phyloP scores from a whole-genome alignment of 2,797 vertebrate genomes.

The Coregonus sp. region DNA sequence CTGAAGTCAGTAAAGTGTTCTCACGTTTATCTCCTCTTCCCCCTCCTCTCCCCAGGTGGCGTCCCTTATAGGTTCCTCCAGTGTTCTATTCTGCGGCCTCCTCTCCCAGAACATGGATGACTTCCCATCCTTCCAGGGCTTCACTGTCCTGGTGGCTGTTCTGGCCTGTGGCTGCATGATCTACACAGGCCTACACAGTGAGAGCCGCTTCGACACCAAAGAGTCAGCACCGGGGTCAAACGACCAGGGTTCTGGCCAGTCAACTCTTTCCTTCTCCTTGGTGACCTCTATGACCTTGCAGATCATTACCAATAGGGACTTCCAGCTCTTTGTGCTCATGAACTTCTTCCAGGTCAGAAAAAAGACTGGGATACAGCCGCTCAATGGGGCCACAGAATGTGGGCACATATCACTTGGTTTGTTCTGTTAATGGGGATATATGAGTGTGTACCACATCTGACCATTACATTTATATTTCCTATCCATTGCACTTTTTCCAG shows the following conservation, averaged over 20 bases:
- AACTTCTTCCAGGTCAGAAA: slow-evolving; percentile 87
- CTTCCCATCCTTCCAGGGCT: slow-evolving; percentile 79
- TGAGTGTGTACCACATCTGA: neutral
- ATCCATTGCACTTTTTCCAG: slow-evolving; percentile 88
- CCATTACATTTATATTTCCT: neutral
- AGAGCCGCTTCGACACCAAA: slow-evolving; percentile 75
- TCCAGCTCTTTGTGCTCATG: slow-evolving; percentile 84
- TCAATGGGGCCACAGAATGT: neutral
- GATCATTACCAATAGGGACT: slow-evolving; percentile 84
- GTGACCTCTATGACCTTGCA: slow-evolving; percentile 77
- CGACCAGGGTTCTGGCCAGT: slow-evolving; percentile 32
- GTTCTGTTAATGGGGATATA: neutral
- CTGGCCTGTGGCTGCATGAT: slow-evolving; percentile 82
- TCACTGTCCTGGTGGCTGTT: slow-evolving; percentile 68
- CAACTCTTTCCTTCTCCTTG: slow-evolving; percentile 67
- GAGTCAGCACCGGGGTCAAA: neutral
- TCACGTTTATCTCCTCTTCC: neutral
- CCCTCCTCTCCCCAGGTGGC: slow-evolving; percentile 65
- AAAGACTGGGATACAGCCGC: neutral
- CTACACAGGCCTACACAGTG: slow-evolving; percentile 79
- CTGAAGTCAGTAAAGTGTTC: neutral
- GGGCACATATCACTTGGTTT: neutral
- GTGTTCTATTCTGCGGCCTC: slow-evolving; percentile 86
- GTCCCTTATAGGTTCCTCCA: slow-evolving; percentile 81
- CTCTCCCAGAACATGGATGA: slow-evolving; percentile 86